Percentiles rank a stretch among this genome's conserved stretches.
phyloP scores from a whole-genome alignment of 2,888 invertebrate species.

The Seira musarum region DNA sequence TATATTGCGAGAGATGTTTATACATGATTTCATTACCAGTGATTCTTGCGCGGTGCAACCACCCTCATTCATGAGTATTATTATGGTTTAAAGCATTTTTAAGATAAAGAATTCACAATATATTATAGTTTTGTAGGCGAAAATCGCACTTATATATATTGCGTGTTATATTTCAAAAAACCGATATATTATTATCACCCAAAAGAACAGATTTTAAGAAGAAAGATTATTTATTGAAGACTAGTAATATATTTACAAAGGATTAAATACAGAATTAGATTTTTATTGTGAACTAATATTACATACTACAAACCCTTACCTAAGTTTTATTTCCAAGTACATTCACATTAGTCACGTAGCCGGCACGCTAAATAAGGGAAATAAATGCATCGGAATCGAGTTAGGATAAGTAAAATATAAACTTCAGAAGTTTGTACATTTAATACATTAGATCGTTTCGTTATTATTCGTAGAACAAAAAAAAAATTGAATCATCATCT shows the following conservation, averaged over 20 bases:
- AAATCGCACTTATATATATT: slow-evolving; percentile 52
- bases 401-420: not conserved
- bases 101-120: slow-evolving; percentile 41
- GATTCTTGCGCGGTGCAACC: slow-evolving; percentile 68
- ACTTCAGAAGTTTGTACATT: not conserved
- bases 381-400: not conserved
- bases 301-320: not conserved
- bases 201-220: no score
- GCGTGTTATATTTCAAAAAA: slow-evolving; percentile 5
- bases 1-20: slow-evolving; percentile 47
- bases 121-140: slow-evolving; percentile 58
- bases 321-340: slow-evolving; percentile 21
- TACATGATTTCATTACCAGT: slow-evolving; percentile 60
- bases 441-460: not conserved
- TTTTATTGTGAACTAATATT: not conserved
- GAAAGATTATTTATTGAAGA: no score
- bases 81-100: slow-evolving; percentile 62
- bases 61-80: slow-evolving; percentile 69
- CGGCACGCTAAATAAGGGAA: not conserved
- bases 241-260: no score
- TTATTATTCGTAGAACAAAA: not conserved
- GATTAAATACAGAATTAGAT: no score
- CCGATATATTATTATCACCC: slow-evolving; percentile 24
- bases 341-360: slow-evolving; percentile 58
- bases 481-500: slow-evolving; percentile 27